Evolutionary conservation across 1,140 invertebrate genomes (phyloP), one percentile per base, ranked within the genome.

Genomic region (Riptortus pedestris): DNA sequence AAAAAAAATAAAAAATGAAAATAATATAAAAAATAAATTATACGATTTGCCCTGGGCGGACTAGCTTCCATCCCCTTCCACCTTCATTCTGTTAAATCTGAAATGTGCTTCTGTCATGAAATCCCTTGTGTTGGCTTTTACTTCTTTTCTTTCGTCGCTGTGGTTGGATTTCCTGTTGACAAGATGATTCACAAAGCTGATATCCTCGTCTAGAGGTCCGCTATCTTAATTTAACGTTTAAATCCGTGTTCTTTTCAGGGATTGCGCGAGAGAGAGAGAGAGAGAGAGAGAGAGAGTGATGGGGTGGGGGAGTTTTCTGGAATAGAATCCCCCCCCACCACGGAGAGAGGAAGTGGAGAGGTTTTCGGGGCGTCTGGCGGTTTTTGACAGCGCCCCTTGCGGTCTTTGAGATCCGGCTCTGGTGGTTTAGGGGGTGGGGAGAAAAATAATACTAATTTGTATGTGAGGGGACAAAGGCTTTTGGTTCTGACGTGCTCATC

Each of bases 211-310:
- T 14, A 38, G 31, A 14, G 5, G 5, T 38, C 14, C 31, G 5
- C 31, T 38, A 38, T 38, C 31, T 38, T 38, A 38, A 38, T 38
- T 38, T 38, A 38, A 38, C 31, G 31, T 38, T 38, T 38, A 38
- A 38, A 14, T 14, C 31, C 31, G 52, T 7, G 26, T 27, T 38
- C 14, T 38, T 38, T 38, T 38, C 31, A 45, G 62, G 31, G n/a
- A 24, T 1, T 58, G 31, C 51, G 47, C 27, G 58, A 38, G 1
- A 60, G 24, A 63, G 58, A 67, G 62, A 62, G 43, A 51, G 57
- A 65, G 58, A 64, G 66, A 57, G 60, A 33, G 52, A 60, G 27
- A 45, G 22, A 47, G 48, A 45, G 62, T 48, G 65, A 64, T 27
- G 22, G 48, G 18, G n/a, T n/a, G 48, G 5, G 48, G 22, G 7